Percentiles rank a stretch among this genome's conserved stretches.
phyloP scores from a whole-genome alignment of 37 sponge, comb jelly and placozoan species.

The Petrosia ficiformis region DNA sequence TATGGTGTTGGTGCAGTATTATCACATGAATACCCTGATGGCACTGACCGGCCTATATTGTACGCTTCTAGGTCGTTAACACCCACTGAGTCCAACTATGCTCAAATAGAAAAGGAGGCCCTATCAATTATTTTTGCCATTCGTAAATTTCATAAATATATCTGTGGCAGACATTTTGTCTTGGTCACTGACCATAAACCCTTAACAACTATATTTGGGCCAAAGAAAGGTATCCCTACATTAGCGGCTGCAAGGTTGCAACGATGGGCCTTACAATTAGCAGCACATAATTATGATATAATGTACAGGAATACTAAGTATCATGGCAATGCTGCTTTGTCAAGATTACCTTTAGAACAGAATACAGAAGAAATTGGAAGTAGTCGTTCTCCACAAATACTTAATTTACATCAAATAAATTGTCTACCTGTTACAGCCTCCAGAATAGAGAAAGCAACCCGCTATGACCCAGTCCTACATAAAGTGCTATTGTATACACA shows the following conservation, averaged over 20 bases:
- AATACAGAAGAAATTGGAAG: not conserved
- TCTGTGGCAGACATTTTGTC: conserved; percentile 27
- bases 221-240: conserved; percentile 27
- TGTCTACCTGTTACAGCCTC: not conserved
- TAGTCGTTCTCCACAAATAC: not conserved
- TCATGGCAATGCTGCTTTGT: conserved; percentile 3
- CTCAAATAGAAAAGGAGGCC: conserved; percentile 32
- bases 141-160: conserved; percentile 30
- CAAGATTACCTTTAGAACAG: not conserved
- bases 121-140: conserved; percentile 23
- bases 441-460: not conserved
- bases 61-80: conserved; percentile 30
- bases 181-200: conserved; percentile 27
- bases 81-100: conserved; percentile 9
- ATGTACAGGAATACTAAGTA: not conserved
- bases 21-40: conserved; percentile 41
- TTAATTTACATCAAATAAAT: not conserved
- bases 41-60: conserved; percentile 23
- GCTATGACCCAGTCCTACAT: not conserved
- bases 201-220: no score
- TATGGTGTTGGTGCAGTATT: conserved; percentile 60
- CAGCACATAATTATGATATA: conserved; percentile 5
- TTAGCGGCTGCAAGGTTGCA: conserved; percentile 33
- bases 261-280: conserved; percentile 22
- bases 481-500: not conserved